Evolutionary conservation across 2,888 invertebrate genomes (phyloP).

Genomic region (Boloria euphrosyne): DNA sequence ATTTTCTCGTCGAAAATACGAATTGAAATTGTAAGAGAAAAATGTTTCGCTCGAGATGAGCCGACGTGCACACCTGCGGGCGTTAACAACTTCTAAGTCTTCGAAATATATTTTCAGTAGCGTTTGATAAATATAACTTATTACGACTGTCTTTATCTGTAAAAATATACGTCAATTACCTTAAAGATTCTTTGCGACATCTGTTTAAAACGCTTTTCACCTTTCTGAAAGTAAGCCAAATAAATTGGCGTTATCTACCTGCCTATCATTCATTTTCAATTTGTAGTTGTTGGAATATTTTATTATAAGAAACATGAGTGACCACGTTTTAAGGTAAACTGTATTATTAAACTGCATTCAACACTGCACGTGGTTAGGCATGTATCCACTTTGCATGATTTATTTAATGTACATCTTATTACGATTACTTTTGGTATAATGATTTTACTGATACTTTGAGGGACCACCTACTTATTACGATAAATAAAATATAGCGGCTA

Average conservation of each 20-base stretch:
- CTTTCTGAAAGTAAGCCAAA: not conserved
- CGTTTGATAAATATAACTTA: constrained; percentile 33
- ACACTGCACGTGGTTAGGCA: constrained; percentile 20
- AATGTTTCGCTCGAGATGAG: constrained; percentile 65
- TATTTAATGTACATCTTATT: not conserved
- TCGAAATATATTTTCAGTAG: constrained; percentile 38
- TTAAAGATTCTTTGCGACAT: not conserved
- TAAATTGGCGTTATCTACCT: too few relatives aligned
- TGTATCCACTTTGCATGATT: constrained; percentile 5
- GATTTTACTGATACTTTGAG: too few relatives aligned
- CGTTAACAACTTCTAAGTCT: constrained; percentile 55
- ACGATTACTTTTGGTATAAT: too few relatives aligned
- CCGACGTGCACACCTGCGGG: constrained; percentile 67
- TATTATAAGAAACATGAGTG: not conserved
- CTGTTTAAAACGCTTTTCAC: not conserved
- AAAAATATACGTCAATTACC: constrained; percentile 11
- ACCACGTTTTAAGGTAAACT: constrained; percentile 15
- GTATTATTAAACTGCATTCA: constrained; percentile 10
- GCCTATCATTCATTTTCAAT: too few relatives aligned
- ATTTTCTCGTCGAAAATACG: constrained; percentile 60
- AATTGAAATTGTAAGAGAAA: constrained; percentile 67
- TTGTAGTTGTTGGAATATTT: not conserved
- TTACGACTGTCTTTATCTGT: constrained; percentile 21
- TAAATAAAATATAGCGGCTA: too few relatives aligned
- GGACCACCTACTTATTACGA: too few relatives aligned